Conservation (phyloP, 2,113 vertebrate genomes). For the Dicrurus megarhynchus region DNA sequence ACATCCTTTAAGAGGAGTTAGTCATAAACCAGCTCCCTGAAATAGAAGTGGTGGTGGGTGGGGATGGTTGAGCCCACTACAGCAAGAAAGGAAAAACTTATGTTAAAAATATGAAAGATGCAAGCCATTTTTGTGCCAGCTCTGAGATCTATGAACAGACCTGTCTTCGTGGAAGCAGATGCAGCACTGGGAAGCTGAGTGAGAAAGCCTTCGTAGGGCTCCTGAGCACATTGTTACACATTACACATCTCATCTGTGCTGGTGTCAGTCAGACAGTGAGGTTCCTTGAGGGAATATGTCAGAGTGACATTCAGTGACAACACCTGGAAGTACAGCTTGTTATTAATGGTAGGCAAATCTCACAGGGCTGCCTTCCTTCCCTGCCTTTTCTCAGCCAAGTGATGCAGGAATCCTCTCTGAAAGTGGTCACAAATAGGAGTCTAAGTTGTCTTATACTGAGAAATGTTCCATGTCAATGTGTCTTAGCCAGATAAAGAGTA, state of each 20-base stretch:
- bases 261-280: neutral
- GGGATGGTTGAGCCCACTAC: neutral
- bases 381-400: neutral
- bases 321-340: neutral
- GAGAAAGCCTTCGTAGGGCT: neutral
- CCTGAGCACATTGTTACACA: neutral
- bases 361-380: neutral
- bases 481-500: slow-evolving; percentile 43
- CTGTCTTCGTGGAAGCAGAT: neutral
- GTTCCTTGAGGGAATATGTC: neutral
- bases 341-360: slow-evolving; percentile 16
- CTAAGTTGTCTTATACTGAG: neutral
- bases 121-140: neutral
- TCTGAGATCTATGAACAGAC: neutral
- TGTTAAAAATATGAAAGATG: neutral
- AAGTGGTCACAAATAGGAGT: slow-evolving; percentile 12
- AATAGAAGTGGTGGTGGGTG: neutral
- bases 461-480: slow-evolving; percentile 19
- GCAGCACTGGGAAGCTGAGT: neutral
- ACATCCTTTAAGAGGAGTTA: neutral
- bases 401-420: neutral
- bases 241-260: neutral
- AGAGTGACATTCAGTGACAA: slow-evolving; percentile 25
- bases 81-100: neutral
- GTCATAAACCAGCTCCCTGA: neutral